Conservation (phyloP, 2,888 invertebrate genomes). For the Cerastoderma edule region DNA sequence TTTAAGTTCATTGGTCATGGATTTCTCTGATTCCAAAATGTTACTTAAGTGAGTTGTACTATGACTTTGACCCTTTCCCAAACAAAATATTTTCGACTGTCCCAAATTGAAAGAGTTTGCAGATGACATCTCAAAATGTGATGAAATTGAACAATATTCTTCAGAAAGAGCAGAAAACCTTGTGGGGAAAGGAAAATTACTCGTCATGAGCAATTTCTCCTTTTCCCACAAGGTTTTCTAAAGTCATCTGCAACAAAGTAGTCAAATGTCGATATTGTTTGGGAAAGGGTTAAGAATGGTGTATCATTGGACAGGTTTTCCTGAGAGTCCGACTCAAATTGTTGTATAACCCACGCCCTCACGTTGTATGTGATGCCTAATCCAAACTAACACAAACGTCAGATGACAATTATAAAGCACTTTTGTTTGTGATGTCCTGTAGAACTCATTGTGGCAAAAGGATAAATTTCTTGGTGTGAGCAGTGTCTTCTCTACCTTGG, state of each 20-base stretch:
- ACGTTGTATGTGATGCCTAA: too few species aligned
- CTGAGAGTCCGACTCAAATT: too few species aligned
- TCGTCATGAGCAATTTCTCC: conserved; percentile 6
- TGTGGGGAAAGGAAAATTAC: conserved; percentile 7
- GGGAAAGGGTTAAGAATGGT: neutral
- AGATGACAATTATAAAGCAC: neutral
- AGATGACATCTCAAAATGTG: neutral
- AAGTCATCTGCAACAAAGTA: neutral
- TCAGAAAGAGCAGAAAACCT: neutral
- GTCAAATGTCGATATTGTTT: neutral
- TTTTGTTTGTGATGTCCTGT: neutral
- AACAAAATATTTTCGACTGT: neutral
- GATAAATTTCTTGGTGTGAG: neutral
- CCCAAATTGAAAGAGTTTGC: neutral
- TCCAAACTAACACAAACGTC: too few species aligned
- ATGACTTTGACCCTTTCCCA: conserved; percentile 6
- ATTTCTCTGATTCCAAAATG: too few species aligned
- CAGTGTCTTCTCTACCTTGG: too few species aligned
- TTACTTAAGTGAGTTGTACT: neutral
- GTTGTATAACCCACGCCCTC: too few species aligned
- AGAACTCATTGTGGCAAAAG: conserved; percentile 7
- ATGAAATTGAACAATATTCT: neutral
- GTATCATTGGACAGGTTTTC: too few species aligned
- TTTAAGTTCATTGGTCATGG: too few species aligned
- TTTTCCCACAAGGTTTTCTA: neutral